Conservation (phyloP, 1,140 invertebrate species). For the Drosophila tani region DNA sequence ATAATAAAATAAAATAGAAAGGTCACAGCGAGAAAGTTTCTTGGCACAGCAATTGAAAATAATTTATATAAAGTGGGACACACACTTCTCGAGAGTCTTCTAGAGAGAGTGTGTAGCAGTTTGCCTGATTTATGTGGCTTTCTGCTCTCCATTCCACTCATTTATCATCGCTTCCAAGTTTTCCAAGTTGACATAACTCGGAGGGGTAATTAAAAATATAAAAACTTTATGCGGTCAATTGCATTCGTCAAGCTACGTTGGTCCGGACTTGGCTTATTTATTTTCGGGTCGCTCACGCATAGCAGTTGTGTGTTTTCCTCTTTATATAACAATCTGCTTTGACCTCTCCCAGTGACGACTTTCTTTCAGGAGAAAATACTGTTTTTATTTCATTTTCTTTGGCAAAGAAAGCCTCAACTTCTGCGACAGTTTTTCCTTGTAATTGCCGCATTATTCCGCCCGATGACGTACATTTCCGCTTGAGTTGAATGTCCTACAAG, state of each 20-base stretch:
- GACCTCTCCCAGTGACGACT: constrained; percentile 25
- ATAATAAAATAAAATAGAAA: constrained; percentile 2
- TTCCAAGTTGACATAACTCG: constrained; percentile 64
- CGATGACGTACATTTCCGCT: constrained; percentile 47
- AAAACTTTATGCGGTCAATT: constrained; percentile 63
- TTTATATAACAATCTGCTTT: constrained; percentile 49
- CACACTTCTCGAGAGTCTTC: constrained; percentile 14
- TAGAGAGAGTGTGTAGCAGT: background rate
- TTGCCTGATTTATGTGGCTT: background rate
- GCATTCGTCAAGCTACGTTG: constrained; percentile 33
- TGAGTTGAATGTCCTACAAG: constrained; percentile 69
- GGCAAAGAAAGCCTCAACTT: background rate
- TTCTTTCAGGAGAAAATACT: constrained; percentile 15
- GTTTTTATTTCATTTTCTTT: constrained; percentile 38
- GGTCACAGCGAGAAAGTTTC: constrained; percentile 27
- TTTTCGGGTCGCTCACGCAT: constrained; percentile 53
- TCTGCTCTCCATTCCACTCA: constrained; percentile 18
- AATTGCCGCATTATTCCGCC: constrained; percentile 15
- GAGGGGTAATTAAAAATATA: constrained; percentile 28
- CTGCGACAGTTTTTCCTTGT: constrained; percentile 32
- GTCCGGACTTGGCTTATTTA: constrained; percentile 15
- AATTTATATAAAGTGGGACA: constrained; percentile 47
- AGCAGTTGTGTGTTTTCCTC: constrained; percentile 8
- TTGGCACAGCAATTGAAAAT: constrained; percentile 42
- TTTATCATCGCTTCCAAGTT: constrained; percentile 13